phyloP scores from a whole-genome alignment of 2,797 vertebrate genomes.

The Schizopygopsis malacanthus region DNA sequence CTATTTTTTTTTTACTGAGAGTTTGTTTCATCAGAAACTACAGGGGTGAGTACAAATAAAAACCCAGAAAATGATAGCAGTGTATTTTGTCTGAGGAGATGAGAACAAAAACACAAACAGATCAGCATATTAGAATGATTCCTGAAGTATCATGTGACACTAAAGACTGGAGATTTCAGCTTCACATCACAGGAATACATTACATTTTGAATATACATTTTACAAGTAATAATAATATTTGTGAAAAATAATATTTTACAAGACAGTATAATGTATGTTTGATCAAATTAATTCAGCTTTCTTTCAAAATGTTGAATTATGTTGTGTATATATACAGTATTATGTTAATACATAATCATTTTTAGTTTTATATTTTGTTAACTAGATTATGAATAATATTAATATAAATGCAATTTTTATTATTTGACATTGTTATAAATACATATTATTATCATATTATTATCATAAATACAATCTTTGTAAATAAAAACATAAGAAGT shows the following conservation, averaged over 20 bases:
- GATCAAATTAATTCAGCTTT: neutral
- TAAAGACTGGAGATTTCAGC: neutral
- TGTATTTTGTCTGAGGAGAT: neutral
- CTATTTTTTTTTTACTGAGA: neutral
- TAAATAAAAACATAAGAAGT: neutral
- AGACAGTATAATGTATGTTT: neutral
- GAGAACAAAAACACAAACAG: neutral
- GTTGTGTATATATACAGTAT: too few relatives aligned
- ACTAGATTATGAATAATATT: too few relatives aligned
- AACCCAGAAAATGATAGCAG: neutral
- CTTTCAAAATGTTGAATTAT: neutral
- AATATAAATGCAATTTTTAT: neutral
- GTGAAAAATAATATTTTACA: neutral
- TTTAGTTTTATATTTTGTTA: too few relatives aligned
- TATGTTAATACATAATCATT: too few relatives aligned
- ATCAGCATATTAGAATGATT: neutral
- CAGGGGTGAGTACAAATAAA: slow-evolving; percentile 3
- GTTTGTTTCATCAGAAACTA: neutral
- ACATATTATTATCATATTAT: neutral
- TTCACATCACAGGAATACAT: neutral
- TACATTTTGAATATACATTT: neutral
- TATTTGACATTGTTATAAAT: neutral
- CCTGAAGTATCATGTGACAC: neutral
- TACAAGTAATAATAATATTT: too few relatives aligned
- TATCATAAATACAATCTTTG: neutral